Evolutionary conservation across 2,113 vertebrate species (phyloP).

Genomic region (Austrofundulus limnaeus): DNA sequence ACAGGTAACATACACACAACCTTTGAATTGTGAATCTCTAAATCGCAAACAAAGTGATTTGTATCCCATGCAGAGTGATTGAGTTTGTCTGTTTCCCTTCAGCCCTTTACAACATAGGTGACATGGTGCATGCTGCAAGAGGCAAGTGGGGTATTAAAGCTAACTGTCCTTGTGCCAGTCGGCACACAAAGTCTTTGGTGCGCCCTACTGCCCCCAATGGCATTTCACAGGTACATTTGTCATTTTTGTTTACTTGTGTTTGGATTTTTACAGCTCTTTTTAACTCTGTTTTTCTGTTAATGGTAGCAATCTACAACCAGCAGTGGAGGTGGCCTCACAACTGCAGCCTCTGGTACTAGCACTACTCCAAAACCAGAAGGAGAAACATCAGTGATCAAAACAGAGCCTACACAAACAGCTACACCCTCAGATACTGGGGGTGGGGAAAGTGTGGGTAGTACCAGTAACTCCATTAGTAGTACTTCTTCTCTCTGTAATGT

Average conservation of each 20-base stretch:
- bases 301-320: conserved; percentile 59
- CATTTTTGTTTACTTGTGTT: neutral
- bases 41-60: neutral
- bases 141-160: conserved; percentile 99
- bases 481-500: conserved; percentile 70
- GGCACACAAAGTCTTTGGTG: conserved; percentile 88
- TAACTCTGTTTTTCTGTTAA: conserved; percentile 11
- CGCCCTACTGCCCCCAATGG: conserved; percentile 93
- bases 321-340: conserved; percentile 37
- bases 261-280: neutral
- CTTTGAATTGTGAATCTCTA: neutral
- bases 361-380: conserved; percentile 68
- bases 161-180: conserved; percentile 95
- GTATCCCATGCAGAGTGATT: neutral
- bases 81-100: conserved; percentile 37
- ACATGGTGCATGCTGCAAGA: conserved; percentile 96
- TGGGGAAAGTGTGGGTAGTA: conserved; percentile 61
- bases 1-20: conserved; percentile 81
- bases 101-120: conserved; percentile 98
- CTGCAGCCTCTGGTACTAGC: conserved; percentile 37
- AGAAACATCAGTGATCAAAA: conserved; percentile 69
- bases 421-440: conserved; percentile 67
- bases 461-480: conserved; percentile 52
- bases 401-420: conserved; percentile 56
- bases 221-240: conserved; percentile 88